Percentiles rank a stretch among this genome's conserved stretches.
Evolutionary conservation across 2,113 vertebrate genomes (phyloP).

Genomic region (Hiodon alosoides): DNA sequence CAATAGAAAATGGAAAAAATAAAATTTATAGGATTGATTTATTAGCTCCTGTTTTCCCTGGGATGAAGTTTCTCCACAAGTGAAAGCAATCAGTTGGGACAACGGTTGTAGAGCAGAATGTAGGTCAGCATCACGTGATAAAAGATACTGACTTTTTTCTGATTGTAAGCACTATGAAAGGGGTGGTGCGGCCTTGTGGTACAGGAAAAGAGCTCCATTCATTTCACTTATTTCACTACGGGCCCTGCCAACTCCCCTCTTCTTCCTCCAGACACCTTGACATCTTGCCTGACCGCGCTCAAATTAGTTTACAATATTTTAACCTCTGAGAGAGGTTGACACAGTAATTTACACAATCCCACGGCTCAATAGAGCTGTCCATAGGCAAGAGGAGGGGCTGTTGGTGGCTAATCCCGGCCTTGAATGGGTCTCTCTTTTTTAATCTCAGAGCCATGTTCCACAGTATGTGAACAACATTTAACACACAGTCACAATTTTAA

Average conservation of each 20-base stretch:
- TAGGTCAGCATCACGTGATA: constrained; percentile 82
- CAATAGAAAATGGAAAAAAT: not conserved
- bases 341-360: constrained; percentile 50
- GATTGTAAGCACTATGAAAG: constrained; percentile 80
- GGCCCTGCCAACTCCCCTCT: constrained; percentile 73
- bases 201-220: constrained; percentile 82
- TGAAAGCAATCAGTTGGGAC: constrained; percentile 80
- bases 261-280: constrained; percentile 71
- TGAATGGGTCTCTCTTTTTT: not conserved
- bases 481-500: too few species aligned
- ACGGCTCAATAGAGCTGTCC: constrained; percentile 13
- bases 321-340: constrained; percentile 45
- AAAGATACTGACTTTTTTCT: constrained; percentile 87
- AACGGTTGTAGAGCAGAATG: constrained; percentile 79
- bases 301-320: constrained; percentile 76
- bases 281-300: constrained; percentile 55
- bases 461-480: not conserved
- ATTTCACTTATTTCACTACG: constrained; percentile 85
- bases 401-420: constrained; percentile 22
- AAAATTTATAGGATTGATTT: constrained; percentile 73
- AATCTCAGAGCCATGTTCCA: not conserved
- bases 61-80: constrained; percentile 76
- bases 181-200: constrained; percentile 76
- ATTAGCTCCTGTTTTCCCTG: constrained; percentile 75
- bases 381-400: constrained; percentile 28